Base-by-base conservation (phyloP, 2,797 vertebrate genomes). In the Prionace glauca region DNA sequence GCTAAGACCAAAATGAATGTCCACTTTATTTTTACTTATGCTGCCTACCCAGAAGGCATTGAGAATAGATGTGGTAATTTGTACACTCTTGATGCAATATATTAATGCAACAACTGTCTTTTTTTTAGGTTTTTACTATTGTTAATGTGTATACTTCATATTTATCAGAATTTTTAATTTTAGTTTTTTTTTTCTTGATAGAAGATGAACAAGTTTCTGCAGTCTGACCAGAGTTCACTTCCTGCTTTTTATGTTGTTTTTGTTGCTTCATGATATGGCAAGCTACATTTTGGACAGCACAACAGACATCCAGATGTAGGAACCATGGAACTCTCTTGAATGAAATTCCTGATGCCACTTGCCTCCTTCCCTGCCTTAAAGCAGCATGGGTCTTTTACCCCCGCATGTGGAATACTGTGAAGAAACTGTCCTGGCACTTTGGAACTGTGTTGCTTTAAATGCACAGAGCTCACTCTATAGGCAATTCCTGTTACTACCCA, bases 381-480 rank as follows among this genome's bases (percentile, higher is more conserved):
- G 98, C 98, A 98, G 98, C 98, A 98, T 97, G 97, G 98, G 98
- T 98, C 98, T 98, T 98, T 97, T 97, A 96, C 96, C 97, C 96
- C 97, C 98, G 98, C 98, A 99, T 98, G 98, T 98, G 98, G 98
- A 98, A 98, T 99, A 99, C 99, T 99, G 99, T 99, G 99, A 99
- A 99, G 98, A 99, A 97, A 97, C 98, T 96, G 97, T 98, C 98
- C 97, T 98, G 98, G 98, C 99, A 99, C 99, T 99, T 99, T 99
- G 97, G 97, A 97, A 97, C 97, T 97, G 97, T 97, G 97, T 97
- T 97, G 97, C 97, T 97, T 97, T 97, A 97, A 97, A 97, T 97
- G 97, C 97, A 97, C 97, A 97, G 97, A 96, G 97, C 97, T 97
- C 97, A 96, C 95, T 97, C 97, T 97, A 96, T 95, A 81, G 96